These are phyloP conservation scores for Drosophila bocqueti DNA, from an alignment of 1,140 invertebrate genomes.

Conservation along the genomic window DNA sequence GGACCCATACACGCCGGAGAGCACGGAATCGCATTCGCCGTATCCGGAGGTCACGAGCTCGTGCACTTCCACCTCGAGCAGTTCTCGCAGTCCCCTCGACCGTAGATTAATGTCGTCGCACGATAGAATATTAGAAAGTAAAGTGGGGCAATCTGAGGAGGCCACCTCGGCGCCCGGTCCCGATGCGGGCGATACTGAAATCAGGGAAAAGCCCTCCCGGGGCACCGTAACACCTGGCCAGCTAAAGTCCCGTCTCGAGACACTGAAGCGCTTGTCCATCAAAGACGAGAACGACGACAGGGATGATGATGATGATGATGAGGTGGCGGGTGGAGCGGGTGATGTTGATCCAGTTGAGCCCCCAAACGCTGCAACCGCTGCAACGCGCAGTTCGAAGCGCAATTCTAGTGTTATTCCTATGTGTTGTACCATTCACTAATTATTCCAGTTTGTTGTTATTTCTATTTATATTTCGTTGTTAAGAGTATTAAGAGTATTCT, in stretches of 20 bases:
- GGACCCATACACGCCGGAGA: conserved; percentile 92
- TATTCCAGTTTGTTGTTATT: conserved; percentile 53
- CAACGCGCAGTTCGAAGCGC: conserved; percentile 44
- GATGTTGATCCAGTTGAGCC: conserved; percentile 67
- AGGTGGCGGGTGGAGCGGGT: conserved; percentile 34
- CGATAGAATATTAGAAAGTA: not conserved
- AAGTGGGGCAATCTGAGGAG: conserved; percentile 5
- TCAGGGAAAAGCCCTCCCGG: conserved; percentile 45
- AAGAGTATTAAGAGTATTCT: conserved; percentile 31
- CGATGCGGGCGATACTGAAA: conserved; percentile 2
- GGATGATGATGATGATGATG: conserved; percentile 10
- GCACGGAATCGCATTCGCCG: conserved; percentile 90
- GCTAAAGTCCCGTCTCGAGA: conserved; percentile 86
- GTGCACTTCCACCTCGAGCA: conserved; percentile 53
- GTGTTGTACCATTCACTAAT: conserved; percentile 79
- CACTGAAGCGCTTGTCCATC: conserved; percentile 59
- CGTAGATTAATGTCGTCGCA: conserved; percentile 6
- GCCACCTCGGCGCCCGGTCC: not conserved
- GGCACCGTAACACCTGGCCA: conserved; percentile 85
- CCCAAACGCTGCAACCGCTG: conserved; percentile 26
- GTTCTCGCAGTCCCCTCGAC: conserved; percentile 50
- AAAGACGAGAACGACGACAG: conserved; percentile 31
- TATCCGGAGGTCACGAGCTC: conserved; percentile 85
- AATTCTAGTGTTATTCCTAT: conserved; percentile 57
- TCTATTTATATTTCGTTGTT: conserved; percentile 36